Conservation (phyloP, 2,113 vertebrate species). For the Perccottus glenii region DNA sequence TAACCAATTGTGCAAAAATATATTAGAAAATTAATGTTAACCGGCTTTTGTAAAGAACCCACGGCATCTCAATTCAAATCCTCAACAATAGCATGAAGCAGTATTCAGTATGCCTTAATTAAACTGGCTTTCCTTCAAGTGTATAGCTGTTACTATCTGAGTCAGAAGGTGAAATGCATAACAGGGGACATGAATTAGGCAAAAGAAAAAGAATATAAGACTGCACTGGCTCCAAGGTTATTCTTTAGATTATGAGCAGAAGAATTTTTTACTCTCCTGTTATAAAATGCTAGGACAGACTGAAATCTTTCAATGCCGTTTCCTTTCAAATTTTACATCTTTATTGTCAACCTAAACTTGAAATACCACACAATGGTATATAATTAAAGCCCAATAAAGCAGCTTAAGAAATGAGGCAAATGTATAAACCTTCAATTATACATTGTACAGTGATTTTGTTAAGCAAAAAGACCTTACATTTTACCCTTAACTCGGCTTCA, state of each 20-base stretch:
- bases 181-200: slow-evolving; percentile 14
- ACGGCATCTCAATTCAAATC: slow-evolving; percentile 27
- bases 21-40: slow-evolving; percentile 6
- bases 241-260: slow-evolving; percentile 30
- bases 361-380: slow-evolving; percentile 2
- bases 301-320: slow-evolving; percentile 23
- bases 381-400: neutral
- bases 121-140: slow-evolving; percentile 38
- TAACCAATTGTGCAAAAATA: slow-evolving; percentile 11
- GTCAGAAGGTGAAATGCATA: slow-evolving; percentile 28
- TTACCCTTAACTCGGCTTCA: slow-evolving; percentile 13
- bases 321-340: slow-evolving; percentile 14
- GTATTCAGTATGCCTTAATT: slow-evolving; percentile 39
- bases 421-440: neutral
- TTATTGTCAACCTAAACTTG: slow-evolving; percentile 3
- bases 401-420: neutral
- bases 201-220: slow-evolving; percentile 35
- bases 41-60: slow-evolving; percentile 10
- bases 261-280: slow-evolving; percentile 15
- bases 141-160: slow-evolving; percentile 40
- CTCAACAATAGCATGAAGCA: slow-evolving; percentile 20
- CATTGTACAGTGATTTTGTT: neutral
- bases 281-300: slow-evolving; percentile 21
- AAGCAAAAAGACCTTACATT: neutral
- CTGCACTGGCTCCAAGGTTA: slow-evolving; percentile 46